Base-by-base conservation (phyloP, 2,797 vertebrate species). In the Podarcis lilfordi region DNA sequence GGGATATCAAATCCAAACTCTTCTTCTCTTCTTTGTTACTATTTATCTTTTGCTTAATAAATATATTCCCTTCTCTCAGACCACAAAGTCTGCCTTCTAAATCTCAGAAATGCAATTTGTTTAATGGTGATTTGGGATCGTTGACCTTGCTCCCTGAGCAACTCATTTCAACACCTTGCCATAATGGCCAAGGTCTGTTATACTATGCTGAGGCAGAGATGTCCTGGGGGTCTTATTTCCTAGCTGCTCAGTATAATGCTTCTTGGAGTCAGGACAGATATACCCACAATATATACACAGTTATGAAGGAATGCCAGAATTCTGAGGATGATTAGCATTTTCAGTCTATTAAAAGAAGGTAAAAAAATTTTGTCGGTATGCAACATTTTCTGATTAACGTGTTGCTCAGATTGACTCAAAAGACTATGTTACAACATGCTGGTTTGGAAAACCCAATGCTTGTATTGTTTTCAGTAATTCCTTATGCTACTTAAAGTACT, bases 241-340 rank as follows among this genome's bases (percentile, higher is more conserved):
- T n/a, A 29, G 25, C 25, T 29, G 68, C 25, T 27, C 68, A 64
- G 96, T 97, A 97, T 97, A 96, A 96, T 96, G 96, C 92, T 97
- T 97, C 97, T 96, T 97, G 95, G 96, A 97, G 96, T 97, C 97
- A 96, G 92, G 96, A 93, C 89, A 64, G 23, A 5, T 19, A 84
- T 43, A 55, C 50, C 50, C 50, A 88, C 90, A 88, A 0, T 0
- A 94, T 94, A 94, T 91, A 91, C 86, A 71, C 35, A 3, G n/a
- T 84, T 21, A 85, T 66, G 40, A 88, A 86, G 68, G 91, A 76
- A 90, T 88, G 90, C 81, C 88, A 89, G 87, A 87, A 3, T 0
- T 93, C 43, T 21, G 27, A 79, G 82, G 55, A 89, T 55, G 76
- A 87, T 40, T 72, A 84, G 82, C 82, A 89, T 82, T n/a, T 32